Conservation (phyloP, 2,797 vertebrate species). For the Pantherophis alleghaniensis region DNA sequence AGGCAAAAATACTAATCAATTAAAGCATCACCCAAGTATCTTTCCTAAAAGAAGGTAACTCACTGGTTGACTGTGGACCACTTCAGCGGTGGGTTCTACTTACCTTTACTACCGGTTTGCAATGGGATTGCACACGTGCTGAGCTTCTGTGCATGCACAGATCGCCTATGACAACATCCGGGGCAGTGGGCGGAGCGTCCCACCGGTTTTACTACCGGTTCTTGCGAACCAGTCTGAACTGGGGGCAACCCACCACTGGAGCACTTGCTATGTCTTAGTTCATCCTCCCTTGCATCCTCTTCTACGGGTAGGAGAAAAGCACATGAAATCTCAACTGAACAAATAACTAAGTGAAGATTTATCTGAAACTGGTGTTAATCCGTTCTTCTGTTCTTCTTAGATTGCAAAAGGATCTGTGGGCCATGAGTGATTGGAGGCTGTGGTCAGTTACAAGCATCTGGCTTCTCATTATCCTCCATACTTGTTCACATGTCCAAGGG, state of each 20-base stretch:
- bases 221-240: no score
- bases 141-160: no score
- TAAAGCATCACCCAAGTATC: neutral
- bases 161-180: no score
- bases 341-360: neutral
- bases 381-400: neutral
- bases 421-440: neutral
- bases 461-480: no score
- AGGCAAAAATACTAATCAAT: neutral
- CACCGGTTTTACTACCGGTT: no score
- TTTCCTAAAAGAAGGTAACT: neutral
- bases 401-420: neutral
- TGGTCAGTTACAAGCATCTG: neutral
- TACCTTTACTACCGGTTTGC: no score
- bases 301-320: neutral
- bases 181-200: no score
- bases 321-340: neutral
- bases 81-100: no score
- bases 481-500: neutral
- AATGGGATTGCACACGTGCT: no score
- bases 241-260: no score
- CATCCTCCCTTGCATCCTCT: neutral
- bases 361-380: neutral
- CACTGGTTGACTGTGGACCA: neutral
- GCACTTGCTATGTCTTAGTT: neutral